Percentiles rank a stretch among this genome's conserved stretches.
Evolutionary conservation across 2,888 invertebrate genomes (phyloP).

Genomic region (Morpho deidamia): DNA sequence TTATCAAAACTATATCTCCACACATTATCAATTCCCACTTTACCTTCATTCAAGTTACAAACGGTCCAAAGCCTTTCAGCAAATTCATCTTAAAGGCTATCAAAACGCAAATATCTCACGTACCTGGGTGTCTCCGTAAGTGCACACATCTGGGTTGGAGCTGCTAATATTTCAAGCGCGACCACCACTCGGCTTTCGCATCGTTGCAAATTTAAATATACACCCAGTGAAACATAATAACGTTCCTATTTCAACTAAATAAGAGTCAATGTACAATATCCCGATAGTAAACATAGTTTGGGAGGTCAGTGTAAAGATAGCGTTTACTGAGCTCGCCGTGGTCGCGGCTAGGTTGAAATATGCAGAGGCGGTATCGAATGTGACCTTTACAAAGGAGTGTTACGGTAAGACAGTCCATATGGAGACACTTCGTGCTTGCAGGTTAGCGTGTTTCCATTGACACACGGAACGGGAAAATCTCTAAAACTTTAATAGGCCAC

Average conservation of each 20-base stretch:
- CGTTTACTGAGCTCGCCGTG: slow-evolving; percentile 63
- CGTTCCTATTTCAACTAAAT: slow-evolving; percentile 26
- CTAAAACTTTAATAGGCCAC: no score
- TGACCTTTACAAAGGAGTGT: slow-evolving; percentile 61
- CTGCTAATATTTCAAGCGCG: slow-evolving; percentile 73
- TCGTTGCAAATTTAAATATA: slow-evolving; percentile 40
- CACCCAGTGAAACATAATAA: neutral
- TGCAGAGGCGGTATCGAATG: slow-evolving; percentile 71
- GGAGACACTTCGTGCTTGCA: slow-evolving; percentile 54
- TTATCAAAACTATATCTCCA: neutral
- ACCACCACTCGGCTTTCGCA: slow-evolving; percentile 57
- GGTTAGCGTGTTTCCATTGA: slow-evolving; percentile 36
- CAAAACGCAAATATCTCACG: slow-evolving; percentile 64
- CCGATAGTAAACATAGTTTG: slow-evolving; percentile 30
- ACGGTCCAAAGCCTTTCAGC: slow-evolving; percentile 28
- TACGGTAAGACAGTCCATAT: slow-evolving; percentile 62
- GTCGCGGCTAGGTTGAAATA: slow-evolving; percentile 68
- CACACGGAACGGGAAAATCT: no score
- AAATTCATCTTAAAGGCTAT: slow-evolving; percentile 58
- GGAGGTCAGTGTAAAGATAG: slow-evolving; percentile 58
- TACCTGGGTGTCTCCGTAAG: slow-evolving; percentile 52
- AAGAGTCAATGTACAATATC: slow-evolving; percentile 21
- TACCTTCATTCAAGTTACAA: slow-evolving; percentile 22
- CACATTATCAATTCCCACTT: slow-evolving; percentile 19
- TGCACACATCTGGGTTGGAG: slow-evolving; percentile 62